Base-by-base conservation (phyloP, 2,797 vertebrate genomes). In the Sebastes minor region DNA sequence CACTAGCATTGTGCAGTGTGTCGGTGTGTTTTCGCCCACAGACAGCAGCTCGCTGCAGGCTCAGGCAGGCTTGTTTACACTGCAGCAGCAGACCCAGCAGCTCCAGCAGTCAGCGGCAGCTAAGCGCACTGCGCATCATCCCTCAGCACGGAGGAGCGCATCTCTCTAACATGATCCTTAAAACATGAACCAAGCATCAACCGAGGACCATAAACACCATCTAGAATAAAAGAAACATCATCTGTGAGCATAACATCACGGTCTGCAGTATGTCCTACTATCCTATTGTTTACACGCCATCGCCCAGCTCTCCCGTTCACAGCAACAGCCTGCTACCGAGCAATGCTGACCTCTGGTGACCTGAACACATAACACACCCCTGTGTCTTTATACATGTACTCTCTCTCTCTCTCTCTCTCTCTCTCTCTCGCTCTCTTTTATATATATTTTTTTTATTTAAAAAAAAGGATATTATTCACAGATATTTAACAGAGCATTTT, bases 301-400 rank as follows among this genome's bases (percentile, higher is more conserved):
- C 25, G 25, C 46, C 32, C 9, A 65, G 55, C 32, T 60, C 25
- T 20, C 32, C 20, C 1, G 22, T 23, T 72, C 55, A 74, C 78
- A 69, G 69, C 64, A 71, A 33, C 68, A 74, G 70, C 25, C 14
- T 64, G 49, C 16, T 8, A 7, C 33, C 2, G 78, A 12, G 22
- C 83, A 90, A 89, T 91, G 83, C 89, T 91, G 93, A 83, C 94
- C 90, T 89, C 94, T 94, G 83, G 65, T 90, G 93, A 76, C 80
- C 69, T 11, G 18, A 82, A 76, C 42, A n/a, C 12, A 78, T 30
- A 86, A 53, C 61, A 76, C 69, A 69, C 2, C 12, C 27, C 32
- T 11, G 46, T 11, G 10, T 4, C 5, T 11, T 16, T 0, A 10
- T 6, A 10, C 23, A 14, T 6, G 6, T 35, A 8, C 1, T 14